Evolutionary conservation across 1,140 invertebrate genomes (phyloP).

Genomic region (Lepidurus apus): DNA sequence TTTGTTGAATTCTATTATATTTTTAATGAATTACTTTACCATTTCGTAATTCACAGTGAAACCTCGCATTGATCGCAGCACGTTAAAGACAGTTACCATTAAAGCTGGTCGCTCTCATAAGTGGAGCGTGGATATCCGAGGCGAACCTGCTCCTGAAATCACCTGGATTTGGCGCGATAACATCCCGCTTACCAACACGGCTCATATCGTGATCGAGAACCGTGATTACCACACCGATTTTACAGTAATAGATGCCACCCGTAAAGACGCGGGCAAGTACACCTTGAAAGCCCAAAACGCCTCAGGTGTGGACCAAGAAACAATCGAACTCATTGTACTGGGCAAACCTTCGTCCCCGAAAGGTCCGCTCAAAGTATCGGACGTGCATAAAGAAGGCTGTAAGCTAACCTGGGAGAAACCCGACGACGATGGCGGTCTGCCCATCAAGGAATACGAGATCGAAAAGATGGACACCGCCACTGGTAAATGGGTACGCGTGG

Average conservation of each 20-base stretch:
- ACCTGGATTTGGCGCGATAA: constrained; percentile 81
- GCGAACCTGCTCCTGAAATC: constrained; percentile 80
- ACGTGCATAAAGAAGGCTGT: constrained; percentile 78
- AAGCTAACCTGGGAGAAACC: constrained; percentile 85
- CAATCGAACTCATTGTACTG: constrained; percentile 84
- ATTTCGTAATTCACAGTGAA: constrained; percentile 58
- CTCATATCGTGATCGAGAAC: constrained; percentile 83
- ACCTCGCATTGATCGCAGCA: constrained; percentile 85
- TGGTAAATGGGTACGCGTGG: constrained; percentile 83
- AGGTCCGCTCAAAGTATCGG: constrained; percentile 80
- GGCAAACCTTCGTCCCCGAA: constrained; percentile 74
- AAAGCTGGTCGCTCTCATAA: constrained; percentile 85
- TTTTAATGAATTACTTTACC: constrained; percentile 32
- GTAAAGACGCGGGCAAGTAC: constrained; percentile 87
- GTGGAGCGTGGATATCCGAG: constrained; percentile 83
- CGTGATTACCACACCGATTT: constrained; percentile 88
- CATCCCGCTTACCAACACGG: constrained; percentile 69
- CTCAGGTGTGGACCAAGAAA: constrained; percentile 81
- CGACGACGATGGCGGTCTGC: constrained; percentile 86
- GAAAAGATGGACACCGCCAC: constrained; percentile 89
- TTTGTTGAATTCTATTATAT: constrained; percentile 2
- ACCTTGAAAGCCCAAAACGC: constrained; percentile 81
- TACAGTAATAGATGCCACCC: constrained; percentile 67
- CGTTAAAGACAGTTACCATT: constrained; percentile 76
- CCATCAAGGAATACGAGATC: constrained; percentile 89